Percentiles rank a stretch among this genome's conserved stretches.
Evolutionary conservation across 1,140 invertebrate species (phyloP).

Genomic region (Bombus pascuorum): DNA sequence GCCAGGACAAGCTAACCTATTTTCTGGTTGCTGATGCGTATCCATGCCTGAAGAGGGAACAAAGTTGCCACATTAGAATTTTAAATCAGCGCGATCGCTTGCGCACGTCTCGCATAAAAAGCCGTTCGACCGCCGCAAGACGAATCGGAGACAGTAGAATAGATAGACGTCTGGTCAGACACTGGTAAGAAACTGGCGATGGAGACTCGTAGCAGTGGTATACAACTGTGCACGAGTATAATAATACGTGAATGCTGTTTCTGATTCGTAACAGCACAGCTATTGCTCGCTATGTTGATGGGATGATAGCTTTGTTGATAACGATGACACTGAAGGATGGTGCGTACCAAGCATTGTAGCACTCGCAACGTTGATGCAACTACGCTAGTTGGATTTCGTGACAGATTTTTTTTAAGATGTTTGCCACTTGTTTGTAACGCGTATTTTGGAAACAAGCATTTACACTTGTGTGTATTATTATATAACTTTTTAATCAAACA

Average conservation of each 20-base stretch:
- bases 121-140: not conserved
- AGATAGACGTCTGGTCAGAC: not conserved
- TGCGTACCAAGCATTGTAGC: not conserved
- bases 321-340: conserved; percentile 32
- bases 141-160: conserved; percentile 18
- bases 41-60: conserved; percentile 36
- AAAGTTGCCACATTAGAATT: conserved; percentile 72
- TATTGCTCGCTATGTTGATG: conserved; percentile 22
- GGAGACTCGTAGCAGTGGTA: not conserved
- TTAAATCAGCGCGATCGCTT: conserved; percentile 68
- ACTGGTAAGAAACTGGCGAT: not conserved
- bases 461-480: not conserved
- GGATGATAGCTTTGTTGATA: conserved; percentile 7
- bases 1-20: conserved; percentile 54
- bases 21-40: conserved; percentile 45
- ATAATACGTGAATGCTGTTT: conserved; percentile 19
- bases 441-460: not conserved
- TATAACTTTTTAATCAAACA: too few relatives aligned
- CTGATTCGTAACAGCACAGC: not conserved
- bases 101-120: not conserved
- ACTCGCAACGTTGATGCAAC: not conserved
- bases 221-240: not conserved
- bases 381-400: too few relatives aligned
- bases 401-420: not conserved
- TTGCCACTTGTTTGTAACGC: not conserved